phyloP scores from a whole-genome alignment of 2,888 invertebrate species.

The Ernsta delagoae region DNA sequence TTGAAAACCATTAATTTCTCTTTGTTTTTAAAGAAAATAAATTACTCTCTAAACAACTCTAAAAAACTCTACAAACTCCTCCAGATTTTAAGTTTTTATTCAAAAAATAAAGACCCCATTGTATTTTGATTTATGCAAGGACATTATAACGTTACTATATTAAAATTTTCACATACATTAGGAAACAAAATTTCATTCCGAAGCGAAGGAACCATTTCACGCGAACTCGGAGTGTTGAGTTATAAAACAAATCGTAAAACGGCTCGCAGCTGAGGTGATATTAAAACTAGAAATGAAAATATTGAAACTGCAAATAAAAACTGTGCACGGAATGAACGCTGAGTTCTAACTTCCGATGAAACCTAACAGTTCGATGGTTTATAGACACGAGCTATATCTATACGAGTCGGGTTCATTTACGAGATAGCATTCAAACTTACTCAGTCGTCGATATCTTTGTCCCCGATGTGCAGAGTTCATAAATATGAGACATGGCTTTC shows the following conservation, averaged over 20 bases:
- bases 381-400: constrained; percentile 26
- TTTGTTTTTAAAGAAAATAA: too few relatives aligned
- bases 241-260: constrained; percentile 12
- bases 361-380: constrained; percentile 29
- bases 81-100: too few relatives aligned
- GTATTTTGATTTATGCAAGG: too few relatives aligned
- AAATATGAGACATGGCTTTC: constrained; percentile 19
- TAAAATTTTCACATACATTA: too few relatives aligned
- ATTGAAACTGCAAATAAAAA: constrained; percentile 33
- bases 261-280: constrained; percentile 10
- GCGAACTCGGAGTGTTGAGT: not conserved
- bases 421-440: constrained; percentile 72
- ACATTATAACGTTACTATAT: too few relatives aligned
- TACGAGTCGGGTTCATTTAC: constrained; percentile 69
- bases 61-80: too few relatives aligned
- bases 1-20: too few relatives aligned
- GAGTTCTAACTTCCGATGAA: constrained; percentile 31
- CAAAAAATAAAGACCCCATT: too few relatives aligned
- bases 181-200: not conserved
- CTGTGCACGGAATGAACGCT: constrained; percentile 23
- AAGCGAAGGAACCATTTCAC: constrained; percentile 17
- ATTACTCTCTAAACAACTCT: too few relatives aligned
- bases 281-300: constrained; percentile 34
- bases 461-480: constrained; percentile 47
- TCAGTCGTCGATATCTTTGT: constrained; percentile 74